Evolutionary conservation across 2,888 invertebrate species (phyloP).

Genomic region (Atrina japonica): DNA sequence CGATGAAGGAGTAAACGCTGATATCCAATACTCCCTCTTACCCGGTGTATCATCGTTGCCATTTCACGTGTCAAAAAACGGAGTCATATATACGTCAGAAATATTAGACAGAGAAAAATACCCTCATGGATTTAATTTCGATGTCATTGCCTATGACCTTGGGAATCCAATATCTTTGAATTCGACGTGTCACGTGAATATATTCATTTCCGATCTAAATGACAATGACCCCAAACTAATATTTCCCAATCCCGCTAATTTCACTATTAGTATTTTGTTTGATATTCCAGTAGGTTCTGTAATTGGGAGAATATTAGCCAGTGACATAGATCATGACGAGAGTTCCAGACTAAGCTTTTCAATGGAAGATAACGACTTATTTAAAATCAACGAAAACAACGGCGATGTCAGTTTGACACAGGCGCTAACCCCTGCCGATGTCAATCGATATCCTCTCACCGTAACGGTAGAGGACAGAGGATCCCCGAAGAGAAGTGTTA

Average conservation of each 20-base stretch:
- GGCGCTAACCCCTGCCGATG: constrained; percentile 38
- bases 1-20: constrained; percentile 62
- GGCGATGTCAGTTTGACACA: constrained; percentile 49
- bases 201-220: constrained; percentile 62
- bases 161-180: constrained; percentile 51
- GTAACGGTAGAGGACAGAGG: constrained; percentile 52
- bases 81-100: constrained; percentile 55
- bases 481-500: constrained; percentile 34
- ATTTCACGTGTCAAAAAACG: constrained; percentile 57
- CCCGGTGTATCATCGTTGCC: constrained; percentile 43
- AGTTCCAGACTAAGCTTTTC: constrained; percentile 45
- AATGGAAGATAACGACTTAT: constrained; percentile 47
- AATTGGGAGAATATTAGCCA: constrained; percentile 46
- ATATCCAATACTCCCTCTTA: constrained; percentile 44
- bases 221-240: constrained; percentile 66
- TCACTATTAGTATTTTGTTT: constrained; percentile 53
- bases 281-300: constrained; percentile 39
- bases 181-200: constrained; percentile 53
- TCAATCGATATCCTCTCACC: constrained; percentile 47
- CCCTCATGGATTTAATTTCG: constrained; percentile 48
- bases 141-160: constrained; percentile 57
- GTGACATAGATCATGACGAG: constrained; percentile 49
- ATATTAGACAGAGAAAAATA: constrained; percentile 58
- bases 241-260: constrained; percentile 61
- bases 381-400: constrained; percentile 42